phyloP scores from a whole-genome alignment of 2,113 vertebrate genomes.

The Fulica atra region DNA sequence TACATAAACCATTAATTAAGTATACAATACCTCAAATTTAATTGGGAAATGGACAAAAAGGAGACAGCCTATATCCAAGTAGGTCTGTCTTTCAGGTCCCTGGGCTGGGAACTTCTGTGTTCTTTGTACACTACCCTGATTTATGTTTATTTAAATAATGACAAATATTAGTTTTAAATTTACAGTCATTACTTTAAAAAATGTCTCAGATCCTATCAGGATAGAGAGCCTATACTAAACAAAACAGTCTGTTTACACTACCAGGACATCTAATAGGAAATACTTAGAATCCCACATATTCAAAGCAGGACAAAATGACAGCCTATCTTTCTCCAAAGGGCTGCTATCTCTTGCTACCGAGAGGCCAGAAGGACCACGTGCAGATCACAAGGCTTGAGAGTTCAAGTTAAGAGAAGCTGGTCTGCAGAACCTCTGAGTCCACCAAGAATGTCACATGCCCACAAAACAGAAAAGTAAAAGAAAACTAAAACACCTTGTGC shows the following conservation, averaged over 20 bases:
- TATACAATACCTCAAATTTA: not conserved
- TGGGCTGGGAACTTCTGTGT: not conserved
- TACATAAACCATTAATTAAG: not conserved
- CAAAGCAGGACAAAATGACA: constrained; percentile 1
- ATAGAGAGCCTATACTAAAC: constrained; percentile 48
- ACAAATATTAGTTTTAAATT: constrained; percentile 54
- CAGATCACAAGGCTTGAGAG: not conserved
- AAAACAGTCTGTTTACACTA: constrained; percentile 41
- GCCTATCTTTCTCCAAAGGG: not conserved
- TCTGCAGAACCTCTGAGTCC: not conserved
- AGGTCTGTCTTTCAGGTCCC: not conserved
- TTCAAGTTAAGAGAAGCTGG: not conserved
- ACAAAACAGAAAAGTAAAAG: not conserved
- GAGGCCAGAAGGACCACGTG: not conserved
- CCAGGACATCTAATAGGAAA: constrained; percentile 25
- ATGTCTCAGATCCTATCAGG: not conserved
- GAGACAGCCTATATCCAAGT: not conserved
- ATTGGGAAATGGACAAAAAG: not conserved
- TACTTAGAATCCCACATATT: not conserved
- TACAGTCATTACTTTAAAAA: constrained; percentile 20
- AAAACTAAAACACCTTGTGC: not conserved
- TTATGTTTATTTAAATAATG: constrained; percentile 45
- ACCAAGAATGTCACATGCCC: not conserved
- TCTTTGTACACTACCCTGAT: not conserved
- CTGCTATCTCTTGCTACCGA: not conserved